phyloP scores from a whole-genome alignment of 2,113 vertebrate genomes.

The Perognathus longimembris region DNA sequence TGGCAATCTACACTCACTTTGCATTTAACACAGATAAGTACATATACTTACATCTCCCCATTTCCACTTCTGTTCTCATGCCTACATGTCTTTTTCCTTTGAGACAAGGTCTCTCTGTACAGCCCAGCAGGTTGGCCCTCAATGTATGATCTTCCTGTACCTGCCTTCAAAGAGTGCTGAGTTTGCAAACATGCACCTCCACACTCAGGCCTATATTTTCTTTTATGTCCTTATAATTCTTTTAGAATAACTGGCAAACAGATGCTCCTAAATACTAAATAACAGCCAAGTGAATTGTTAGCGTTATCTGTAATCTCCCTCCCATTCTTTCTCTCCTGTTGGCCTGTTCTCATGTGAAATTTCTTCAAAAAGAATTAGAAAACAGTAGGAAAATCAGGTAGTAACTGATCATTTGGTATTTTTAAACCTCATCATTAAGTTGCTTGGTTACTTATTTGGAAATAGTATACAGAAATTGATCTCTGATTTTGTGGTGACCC shows the following conservation, averaged over 20 bases:
- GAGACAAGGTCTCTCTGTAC: background rate
- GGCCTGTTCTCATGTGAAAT: conserved; percentile 21
- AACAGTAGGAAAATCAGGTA: background rate
- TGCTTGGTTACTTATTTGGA: conserved; percentile 51
- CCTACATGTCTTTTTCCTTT: background rate
- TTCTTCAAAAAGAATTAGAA: conserved; percentile 8
- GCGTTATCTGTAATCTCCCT: background rate
- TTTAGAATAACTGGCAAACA: conserved; percentile 4
- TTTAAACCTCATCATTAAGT: conserved; percentile 45
- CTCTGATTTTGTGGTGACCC: background rate
- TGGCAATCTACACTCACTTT: background rate
- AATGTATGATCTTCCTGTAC: background rate
- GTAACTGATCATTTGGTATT: conserved; percentile 45
- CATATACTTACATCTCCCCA: background rate
- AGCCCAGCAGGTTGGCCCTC: background rate
- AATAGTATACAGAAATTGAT: conserved; percentile 2
- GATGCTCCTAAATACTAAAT: conserved; percentile 45
- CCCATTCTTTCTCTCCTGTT: background rate
- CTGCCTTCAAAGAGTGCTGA: background rate
- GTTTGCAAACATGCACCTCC: background rate
- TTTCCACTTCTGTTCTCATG: background rate
- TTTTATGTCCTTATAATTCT: conserved; percentile 31
- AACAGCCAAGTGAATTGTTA: conserved; percentile 34
- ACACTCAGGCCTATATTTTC: too few relatives aligned
- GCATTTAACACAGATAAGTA: conserved; percentile 6